A percentile compares a stretch with the other conserved stretches of the same genome.
Conservation (phyloP, 1,140 invertebrate genomes). For the Oryzaephilus surinamensis region DNA sequence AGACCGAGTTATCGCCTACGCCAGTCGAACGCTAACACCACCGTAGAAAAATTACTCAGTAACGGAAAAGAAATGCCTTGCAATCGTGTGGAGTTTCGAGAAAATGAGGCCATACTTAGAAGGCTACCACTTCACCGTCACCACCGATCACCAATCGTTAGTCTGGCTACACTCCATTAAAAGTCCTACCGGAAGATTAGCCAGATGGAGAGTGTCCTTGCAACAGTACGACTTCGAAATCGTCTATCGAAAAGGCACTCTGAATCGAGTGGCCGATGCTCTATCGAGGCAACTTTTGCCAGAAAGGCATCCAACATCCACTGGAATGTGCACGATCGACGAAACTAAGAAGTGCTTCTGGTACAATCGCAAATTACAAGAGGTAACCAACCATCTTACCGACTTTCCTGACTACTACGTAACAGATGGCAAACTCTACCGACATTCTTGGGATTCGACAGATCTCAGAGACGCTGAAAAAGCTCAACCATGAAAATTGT, state of each 20-base stretch:
- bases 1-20: no score
- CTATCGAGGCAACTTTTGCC: background rate
- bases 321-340: no score
- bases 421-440: conserved; percentile 22
- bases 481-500: conserved; percentile 9
- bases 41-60: conserved; percentile 31
- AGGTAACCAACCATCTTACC: conserved; percentile 4
- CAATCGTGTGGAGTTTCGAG: conserved; percentile 31
- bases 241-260: conserved; percentile 30
- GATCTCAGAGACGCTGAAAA: conserved; percentile 9
- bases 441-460: conserved; percentile 12
- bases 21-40: conserved; percentile 24
- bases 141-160: conserved; percentile 18
- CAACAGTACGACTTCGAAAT: conserved; percentile 16
- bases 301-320: background rate
- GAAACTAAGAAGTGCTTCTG: background rate
- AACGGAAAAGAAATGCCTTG: conserved; percentile 37
- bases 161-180: conserved; percentile 14
- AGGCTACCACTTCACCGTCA: no score
- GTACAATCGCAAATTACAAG: background rate
- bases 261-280: conserved; percentile 1
- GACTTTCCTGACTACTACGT: conserved; percentile 14
- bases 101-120: conserved; percentile 21
- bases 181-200: conserved; percentile 15
- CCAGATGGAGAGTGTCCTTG: conserved; percentile 16